Base-by-base conservation (phyloP, 1,140 invertebrate species). In the Temnothorax curvispinosus region DNA sequence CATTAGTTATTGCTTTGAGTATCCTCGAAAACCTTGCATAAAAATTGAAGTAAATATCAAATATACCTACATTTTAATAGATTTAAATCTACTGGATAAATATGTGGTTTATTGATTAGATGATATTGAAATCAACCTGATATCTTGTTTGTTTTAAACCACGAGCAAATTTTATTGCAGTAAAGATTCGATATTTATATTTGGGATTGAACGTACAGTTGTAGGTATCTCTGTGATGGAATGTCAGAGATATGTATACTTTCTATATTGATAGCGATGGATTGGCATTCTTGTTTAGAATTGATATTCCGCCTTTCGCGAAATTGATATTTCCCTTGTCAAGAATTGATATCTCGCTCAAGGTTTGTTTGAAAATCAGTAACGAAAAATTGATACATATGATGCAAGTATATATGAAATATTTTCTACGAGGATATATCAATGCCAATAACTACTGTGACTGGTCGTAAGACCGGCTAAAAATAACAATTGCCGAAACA, bases 241-340 rank as follows among this genome's bases (percentile, higher is more conserved):
- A 80, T 69, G 35, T 38, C 11, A 80, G 60, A 27, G 9, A 69
- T 41, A 52, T 44, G 27, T 27, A 27, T 27, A 54, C 47, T 71
- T 81, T 71, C 50, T 78, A 47, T 65, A 78, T 81, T 71, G 77
- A 81, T 69, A 81, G 27, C 77, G 35, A 69, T 69, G 64, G 47
- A 69, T 81, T 81, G 77, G 64, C 77, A 71, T 69, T 81, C 21
- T 67, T 69, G 41, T 81, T 69, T 50, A 69, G 77, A 71, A 81
- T 56, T 71, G 64, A 80, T 67, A 80, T 80, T 50, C 47, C 13
- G 21, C 21, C 75, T 62, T 77, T 62, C 38, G 21, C 38, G 2
- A 7, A 62, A 77, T 62, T 47, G 75, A 35, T 35, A 65, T 78
- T 56, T 65, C 18, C 2, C 44, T 52, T 52, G 32, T 71, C 47